Conservation (phyloP, 2,888 invertebrate species). For the Torymus aiolomorphi region DNA sequence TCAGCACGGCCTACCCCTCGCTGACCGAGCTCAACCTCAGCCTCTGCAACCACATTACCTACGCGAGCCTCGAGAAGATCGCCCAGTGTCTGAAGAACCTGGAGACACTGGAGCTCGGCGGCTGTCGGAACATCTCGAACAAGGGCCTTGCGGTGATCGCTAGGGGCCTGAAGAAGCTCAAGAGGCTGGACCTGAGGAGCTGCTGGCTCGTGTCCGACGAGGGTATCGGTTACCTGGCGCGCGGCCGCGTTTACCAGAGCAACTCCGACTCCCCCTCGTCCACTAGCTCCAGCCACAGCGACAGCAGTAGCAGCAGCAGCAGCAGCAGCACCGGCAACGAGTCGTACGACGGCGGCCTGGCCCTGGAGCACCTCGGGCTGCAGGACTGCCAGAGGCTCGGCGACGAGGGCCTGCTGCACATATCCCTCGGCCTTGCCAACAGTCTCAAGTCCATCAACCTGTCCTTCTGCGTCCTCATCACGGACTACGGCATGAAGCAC, state of each 20-base stretch:
- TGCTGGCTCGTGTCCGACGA: conserved; percentile 95
- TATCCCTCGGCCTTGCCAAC: conserved; percentile 85
- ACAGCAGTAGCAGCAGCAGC: too few species aligned
- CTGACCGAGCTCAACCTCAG: conserved; percentile 90
- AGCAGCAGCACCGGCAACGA: too few species aligned
- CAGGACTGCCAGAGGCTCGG: conserved; percentile 97
- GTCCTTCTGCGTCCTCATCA: conserved; percentile 95
- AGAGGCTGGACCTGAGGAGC: conserved; percentile 90
- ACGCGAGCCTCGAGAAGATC: conserved; percentile 89
- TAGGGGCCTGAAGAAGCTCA: conserved; percentile 90
- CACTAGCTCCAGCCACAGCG: too few species aligned
- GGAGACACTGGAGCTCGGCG: conserved; percentile 91
- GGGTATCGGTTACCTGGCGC: conserved; percentile 90
- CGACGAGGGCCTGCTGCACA: conserved; percentile 92
- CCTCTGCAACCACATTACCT: conserved; percentile 96
- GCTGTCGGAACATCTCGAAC: conserved; percentile 94
- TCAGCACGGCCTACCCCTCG: conserved; percentile 85
- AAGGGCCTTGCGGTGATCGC: conserved; percentile 91
- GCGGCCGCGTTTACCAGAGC: conserved; percentile 67
- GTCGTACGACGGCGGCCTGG: conserved; percentile 80
- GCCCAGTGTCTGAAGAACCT: conserved; percentile 90
- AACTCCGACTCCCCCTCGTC: conserved; percentile 67
- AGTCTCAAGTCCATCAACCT: conserved; percentile 91
- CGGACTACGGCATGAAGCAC: conserved; percentile 93
- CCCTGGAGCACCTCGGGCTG: conserved; percentile 89